These are phyloP conservation scores for Eupithecia inturbata DNA, from an alignment of 2,888 invertebrate genomes.

Conservation along the genomic window DNA sequence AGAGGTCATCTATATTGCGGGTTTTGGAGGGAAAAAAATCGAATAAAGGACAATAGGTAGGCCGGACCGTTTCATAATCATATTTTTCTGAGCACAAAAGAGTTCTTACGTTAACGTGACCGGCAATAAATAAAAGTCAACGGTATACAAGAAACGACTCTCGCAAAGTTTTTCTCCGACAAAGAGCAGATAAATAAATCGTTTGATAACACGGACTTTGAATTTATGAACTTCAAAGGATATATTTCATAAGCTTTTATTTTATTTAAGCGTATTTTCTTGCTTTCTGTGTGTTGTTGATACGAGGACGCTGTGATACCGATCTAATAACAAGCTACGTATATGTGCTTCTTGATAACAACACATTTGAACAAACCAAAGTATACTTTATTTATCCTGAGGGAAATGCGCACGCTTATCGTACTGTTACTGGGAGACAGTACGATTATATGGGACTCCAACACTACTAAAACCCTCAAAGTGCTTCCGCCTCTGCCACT, in stretches of 20 bases:
- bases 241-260: not conserved
- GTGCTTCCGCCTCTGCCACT: too few species aligned
- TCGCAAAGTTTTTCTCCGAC: slow-evolving; percentile 49
- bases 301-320: too few species aligned
- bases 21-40: slow-evolving; percentile 71
- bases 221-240: slow-evolving; percentile 1
- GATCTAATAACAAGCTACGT: too few species aligned
- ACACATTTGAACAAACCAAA: too few species aligned
- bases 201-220: slow-evolving; percentile 7
- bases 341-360: too few species aligned
- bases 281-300: not conserved
- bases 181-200: slow-evolving; percentile 23
- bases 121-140: slow-evolving; percentile 78
- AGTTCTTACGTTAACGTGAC: slow-evolving; percentile 78
- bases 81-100: slow-evolving; percentile 79
- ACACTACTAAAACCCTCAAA: too few species aligned
- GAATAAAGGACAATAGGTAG: slow-evolving; percentile 78
- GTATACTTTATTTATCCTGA: too few species aligned
- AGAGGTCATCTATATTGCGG: slow-evolving; percentile 67
- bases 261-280: not conserved
- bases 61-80: slow-evolving; percentile 77
- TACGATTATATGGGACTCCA: too few species aligned
- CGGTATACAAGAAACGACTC: slow-evolving; percentile 58
- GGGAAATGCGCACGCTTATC: too few species aligned
- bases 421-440: too few species aligned